Base-by-base conservation (phyloP, 2,113 vertebrate species). In the Gavialis gangeticus region DNA sequence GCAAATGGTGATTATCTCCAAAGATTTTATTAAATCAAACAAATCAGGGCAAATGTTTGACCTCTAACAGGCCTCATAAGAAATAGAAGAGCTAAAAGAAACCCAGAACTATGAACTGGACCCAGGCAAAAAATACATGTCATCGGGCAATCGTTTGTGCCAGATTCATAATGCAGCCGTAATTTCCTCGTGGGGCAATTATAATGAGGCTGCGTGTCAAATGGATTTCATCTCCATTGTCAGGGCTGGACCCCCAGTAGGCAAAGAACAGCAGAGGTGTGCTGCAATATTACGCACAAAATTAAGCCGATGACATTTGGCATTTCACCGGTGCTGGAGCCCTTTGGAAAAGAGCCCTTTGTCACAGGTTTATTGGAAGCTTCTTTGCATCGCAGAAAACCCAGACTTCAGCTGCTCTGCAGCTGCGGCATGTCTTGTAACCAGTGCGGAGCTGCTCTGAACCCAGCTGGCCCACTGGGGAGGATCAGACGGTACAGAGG, bases 1-100 rank as follows among this genome's bases (percentile, higher is more conserved):
- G 57, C 88, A 96, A 95, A 90, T 95, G 73, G 73, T 25, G 75
- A 84, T 75, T 34, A 97, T 94, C 89, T 96, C 6, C 2, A 93
- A 84, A 94, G 79, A 15, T 21, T 60, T 76, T 18, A 55, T 66
- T 78, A 12, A 3, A 4, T 73, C 87, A 79, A 77, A 75, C 71
- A 82, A 93, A 95, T 85, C 80, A 91, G 93, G 87, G 84, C 79
- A 86, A 66, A 62, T 92, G 63, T 78, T 84, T 0, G 81, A 88
- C 95, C 93, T 95, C 94, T 96, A 96, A 95, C 2, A 3, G 27
- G 34, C 1, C 91, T 58, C 67, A 1, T 28, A 55, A 88, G 91
- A 56, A 86, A 62, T 66, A 84, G 93, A 91, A 87, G 79, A 86
- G 82, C 76, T 95, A 84, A 76, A 90, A 60, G 90, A 80, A 93